phyloP scores from a whole-genome alignment of 1,140 invertebrate species.

The Rhopalosiphum padi region DNA sequence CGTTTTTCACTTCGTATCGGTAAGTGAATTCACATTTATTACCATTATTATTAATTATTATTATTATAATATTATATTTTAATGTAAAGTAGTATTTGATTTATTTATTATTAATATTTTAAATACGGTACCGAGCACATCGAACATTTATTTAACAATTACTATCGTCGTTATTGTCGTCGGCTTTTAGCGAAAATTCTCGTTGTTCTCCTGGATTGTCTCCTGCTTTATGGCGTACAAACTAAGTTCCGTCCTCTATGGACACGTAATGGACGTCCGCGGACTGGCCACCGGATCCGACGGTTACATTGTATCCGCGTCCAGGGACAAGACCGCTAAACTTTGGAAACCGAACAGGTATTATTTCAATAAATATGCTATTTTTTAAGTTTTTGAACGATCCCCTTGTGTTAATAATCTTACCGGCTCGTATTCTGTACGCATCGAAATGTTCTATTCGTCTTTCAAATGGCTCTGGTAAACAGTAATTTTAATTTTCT shows the following conservation, averaged over 20 bases:
- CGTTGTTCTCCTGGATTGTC: not conserved
- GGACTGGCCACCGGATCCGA: constrained; percentile 73
- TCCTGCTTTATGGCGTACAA: constrained; percentile 67
- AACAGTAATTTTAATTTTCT: too few species aligned
- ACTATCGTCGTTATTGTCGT: not conserved
- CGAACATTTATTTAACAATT: not conserved
- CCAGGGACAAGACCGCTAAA: constrained; percentile 84
- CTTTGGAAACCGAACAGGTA: constrained; percentile 84
- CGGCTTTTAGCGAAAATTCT: not conserved
- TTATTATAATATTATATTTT: not conserved
- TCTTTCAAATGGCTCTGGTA: too few species aligned
- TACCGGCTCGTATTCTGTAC: too few species aligned
- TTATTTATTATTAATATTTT: too few species aligned
- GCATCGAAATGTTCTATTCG: too few species aligned
- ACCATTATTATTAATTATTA: not conserved
- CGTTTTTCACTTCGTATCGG: not conserved
- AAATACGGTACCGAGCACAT: not conserved
- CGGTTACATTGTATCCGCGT: constrained; percentile 80
- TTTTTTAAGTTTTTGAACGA: not conserved
- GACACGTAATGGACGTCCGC: constrained; percentile 85
- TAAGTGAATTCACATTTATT: not conserved
- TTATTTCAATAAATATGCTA: not conserved
- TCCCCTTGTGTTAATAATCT: too few species aligned
- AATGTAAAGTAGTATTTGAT: too few species aligned
- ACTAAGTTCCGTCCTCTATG: constrained; percentile 76